Conservation (phyloP, 35 echinoderm and acorn worm species). For the Apostichopus parvimensis region DNA sequence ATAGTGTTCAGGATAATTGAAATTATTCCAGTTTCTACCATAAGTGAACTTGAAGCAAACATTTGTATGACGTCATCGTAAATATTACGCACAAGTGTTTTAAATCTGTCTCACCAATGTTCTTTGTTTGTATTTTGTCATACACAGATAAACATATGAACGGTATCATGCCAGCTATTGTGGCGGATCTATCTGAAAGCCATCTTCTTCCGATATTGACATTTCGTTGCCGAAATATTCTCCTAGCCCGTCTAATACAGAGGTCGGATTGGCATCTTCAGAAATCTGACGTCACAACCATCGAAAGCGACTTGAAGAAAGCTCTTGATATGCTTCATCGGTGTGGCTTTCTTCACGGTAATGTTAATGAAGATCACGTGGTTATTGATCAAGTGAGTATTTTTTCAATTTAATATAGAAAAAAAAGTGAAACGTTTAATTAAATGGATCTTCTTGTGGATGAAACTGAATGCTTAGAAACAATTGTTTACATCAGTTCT, state of each 20-base stretch:
- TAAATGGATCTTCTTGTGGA: too few species aligned
- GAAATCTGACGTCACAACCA: slow-evolving; percentile 60
- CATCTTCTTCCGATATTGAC: slow-evolving; percentile 71
- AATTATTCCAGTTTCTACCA: too few species aligned
- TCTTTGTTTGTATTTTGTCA: too few species aligned
- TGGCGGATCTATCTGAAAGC: slow-evolving; percentile 63
- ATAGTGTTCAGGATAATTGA: too few species aligned
- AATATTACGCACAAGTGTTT: neutral
- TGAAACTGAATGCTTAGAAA: too few species aligned
- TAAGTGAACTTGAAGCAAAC: too few species aligned
- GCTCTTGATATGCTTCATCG: slow-evolving; percentile 83
- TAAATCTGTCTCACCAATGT: too few species aligned
- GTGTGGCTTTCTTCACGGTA: slow-evolving; percentile 69
- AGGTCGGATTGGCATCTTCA: slow-evolving; percentile 58
- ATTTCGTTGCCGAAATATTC: slow-evolving; percentile 68
- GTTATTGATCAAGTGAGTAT: slow-evolving; percentile 73
- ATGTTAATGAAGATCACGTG: slow-evolving; percentile 67
- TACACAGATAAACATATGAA: slow-evolving; percentile 42
- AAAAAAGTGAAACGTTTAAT: too few species aligned
- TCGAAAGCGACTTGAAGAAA: slow-evolving; percentile 76
- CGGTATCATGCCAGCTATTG: slow-evolving; percentile 61
- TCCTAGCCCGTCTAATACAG: slow-evolving; percentile 59
- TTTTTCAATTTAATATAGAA: too few species aligned
- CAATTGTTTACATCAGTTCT: too few species aligned
- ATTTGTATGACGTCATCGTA: neutral